These are phyloP conservation scores for Pseudorasbora parva DNA, from an alignment of 2,113 vertebrate species.

Conservation along the genomic window DNA sequence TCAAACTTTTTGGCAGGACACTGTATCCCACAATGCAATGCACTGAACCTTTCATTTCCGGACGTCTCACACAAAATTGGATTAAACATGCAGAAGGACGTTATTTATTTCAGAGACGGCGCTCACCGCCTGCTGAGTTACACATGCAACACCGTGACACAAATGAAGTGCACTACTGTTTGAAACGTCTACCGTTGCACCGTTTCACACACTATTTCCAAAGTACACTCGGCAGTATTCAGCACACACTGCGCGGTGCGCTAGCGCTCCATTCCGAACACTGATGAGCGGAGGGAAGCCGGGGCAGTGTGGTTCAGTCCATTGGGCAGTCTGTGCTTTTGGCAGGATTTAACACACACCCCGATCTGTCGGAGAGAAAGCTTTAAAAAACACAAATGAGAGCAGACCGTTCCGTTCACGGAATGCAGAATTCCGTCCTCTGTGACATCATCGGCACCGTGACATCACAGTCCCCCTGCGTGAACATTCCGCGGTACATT, in stretches of 20 bases:
- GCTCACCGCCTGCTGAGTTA: not conserved
- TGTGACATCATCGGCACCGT: not conserved
- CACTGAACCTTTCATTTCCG: not conserved
- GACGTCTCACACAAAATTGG: not conserved
- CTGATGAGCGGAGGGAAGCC: not conserved
- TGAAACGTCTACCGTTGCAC: not conserved
- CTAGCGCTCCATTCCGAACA: not conserved
- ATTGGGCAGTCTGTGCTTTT: slow-evolving; percentile 62
- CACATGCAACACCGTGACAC: slow-evolving; percentile 20
- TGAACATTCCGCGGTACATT: not conserved
- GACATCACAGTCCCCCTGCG: not conserved
- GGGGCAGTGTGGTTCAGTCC: slow-evolving; percentile 1
- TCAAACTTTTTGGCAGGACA: not conserved
- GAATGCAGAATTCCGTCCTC: not conserved
- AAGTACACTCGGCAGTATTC: not conserved
- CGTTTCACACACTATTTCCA: not conserved
- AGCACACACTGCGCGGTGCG: not conserved
- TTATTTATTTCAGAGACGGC: not conserved
- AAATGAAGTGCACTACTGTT: not conserved
- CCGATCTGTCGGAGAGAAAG: slow-evolving; percentile 28
- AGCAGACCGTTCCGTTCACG: not conserved
- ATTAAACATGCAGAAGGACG: not conserved
- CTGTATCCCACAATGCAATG: slow-evolving; percentile 24
- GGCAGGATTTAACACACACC: slow-evolving; percentile 52
- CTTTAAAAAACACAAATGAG: slow-evolving; percentile 24